Evolutionary conservation across 2,113 vertebrate genomes (phyloP), one percentile per base, ranked within the genome.

Genomic region (Ochotona curzoniae): DNA sequence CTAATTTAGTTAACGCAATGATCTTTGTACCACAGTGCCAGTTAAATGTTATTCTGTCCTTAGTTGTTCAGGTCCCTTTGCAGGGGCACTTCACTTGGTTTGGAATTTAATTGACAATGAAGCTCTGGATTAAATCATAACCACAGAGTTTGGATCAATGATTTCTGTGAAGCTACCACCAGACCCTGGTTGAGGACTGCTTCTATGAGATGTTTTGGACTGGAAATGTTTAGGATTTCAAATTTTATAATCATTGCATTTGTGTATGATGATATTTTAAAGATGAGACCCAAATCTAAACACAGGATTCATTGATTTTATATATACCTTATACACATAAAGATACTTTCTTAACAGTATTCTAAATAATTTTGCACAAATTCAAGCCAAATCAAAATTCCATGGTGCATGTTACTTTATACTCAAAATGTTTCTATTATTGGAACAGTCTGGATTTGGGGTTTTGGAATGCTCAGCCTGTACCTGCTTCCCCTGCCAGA

Each of bases 121-220:
- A 70, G 49, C 35, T 75, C 35, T 2, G 2, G 47, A 69, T 84
- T 87, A 69, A 84, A 83, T 63, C 49, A 74, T 57, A 38, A 2
- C 32, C 57, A 30, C 30, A 66, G 57, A 73, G 10, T 69, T 85
- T 90, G n/a, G 23, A 79, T 96, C 66, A 61, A 20, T 91, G 83
- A 90, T 87, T 61, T 51, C 69, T 18, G 82, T 47, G 81, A 51
- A 89, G 89, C 38, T 63, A 90, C 51, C 82, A 3, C 49, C 69
- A 83, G 49, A 13, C 64, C 30, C 2, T 35, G 28, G 21, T 30
- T 47, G 20, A 21, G 5, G 54, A 57, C 12, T 5, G 28, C 32
- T 67, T 44, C 7, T 60, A 70, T 83, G 61, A 75, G 49, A 61
- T 69, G 86, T 61, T 69, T 15, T 17, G 11, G 63, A 23, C 74